Base-by-base conservation (phyloP, 2,888 invertebrate genomes). In the Leptinotarsa haldemani region DNA sequence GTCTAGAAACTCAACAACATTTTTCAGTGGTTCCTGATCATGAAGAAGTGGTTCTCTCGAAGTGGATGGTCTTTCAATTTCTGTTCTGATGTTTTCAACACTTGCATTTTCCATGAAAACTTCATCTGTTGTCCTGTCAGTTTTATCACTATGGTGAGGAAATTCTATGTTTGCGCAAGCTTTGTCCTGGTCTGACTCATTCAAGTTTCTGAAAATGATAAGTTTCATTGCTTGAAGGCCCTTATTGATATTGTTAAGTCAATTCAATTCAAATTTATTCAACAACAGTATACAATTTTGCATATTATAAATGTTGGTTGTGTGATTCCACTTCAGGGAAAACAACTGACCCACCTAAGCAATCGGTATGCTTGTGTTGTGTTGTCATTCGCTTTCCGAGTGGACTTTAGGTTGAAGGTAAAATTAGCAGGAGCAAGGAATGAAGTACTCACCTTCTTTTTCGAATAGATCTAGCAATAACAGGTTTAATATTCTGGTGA, bases 171-270 rank as follows among this genome's bases (percentile, higher is more conserved):
- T 64, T 46, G 40, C 18, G n/a, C 64, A 46, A 40, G 40, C 68
- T 56, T 52, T 68, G 58, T 69, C 58, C 46, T 65, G 20, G 65
- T 65, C 52, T 13, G 50, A 56, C 16, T 69, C 7, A 47, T 69
- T 69, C 46, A 15, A 50, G 53, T 50, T 69, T 53, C 69, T 69
- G 69, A 63, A 69, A 69, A 52, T 69, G 25, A 64, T n/a, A 64
- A 40, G 16, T 48, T 48, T 48, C 48, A 48, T 30, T 48, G 48
- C 48, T 48, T 48, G 48, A 48, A 48, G 48, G 16, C 48, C 48
- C 48, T 48, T 48, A 48, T 48, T 48, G 48, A 48, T 48, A 48
- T 48, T 48, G 15, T 48, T 48, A 15, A 30, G 48, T 48, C 48
- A 13, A 48, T 48, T 48, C 48, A 48, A 48, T 48, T 48, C 48